Evolutionary conservation across 2,888 invertebrate genomes (phyloP), one percentile per base, ranked within the genome.

Genomic region (Macrophya annulata): DNA sequence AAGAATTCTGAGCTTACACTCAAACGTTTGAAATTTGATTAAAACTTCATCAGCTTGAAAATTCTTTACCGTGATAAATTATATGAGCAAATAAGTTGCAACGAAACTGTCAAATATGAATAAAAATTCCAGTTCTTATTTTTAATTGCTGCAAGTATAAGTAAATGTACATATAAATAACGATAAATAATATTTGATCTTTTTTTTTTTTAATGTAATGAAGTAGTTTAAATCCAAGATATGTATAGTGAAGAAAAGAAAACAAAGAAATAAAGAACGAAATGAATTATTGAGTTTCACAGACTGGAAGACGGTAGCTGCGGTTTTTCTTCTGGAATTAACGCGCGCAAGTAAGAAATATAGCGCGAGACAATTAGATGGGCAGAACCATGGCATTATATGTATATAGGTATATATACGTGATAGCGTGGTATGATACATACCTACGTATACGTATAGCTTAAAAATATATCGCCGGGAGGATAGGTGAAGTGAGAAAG

Each of bases 331-430:
- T 51, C 72, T 45, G 43, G 45, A 74, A 74, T 77, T 55, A 77
- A 77, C 77, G n/a, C 31, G 72, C n/a, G 48, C 43, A 81, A 62
- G 43, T 62, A 62, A 81, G 81, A 81, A 62, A 81, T 81, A 81
- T 81, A 59, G 62, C 81, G 40, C 31, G 59, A 40, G 81, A 81
- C 59, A 59, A 81, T 81, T 62, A 31, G 45, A 55, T 77, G 77
- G 77, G 77, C 77, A 77, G 77, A 68, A 68, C 68, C 68, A 4
- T 15, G 25, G 21, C 62, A n/a, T n/a, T n/a, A n/a, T n/a, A n/a
- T n/a, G n/a, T n/a, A n/a, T n/a, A n/a, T n/a, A n/a, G n/a, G n/a
- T n/a, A n/a, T n/a, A n/a, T n/a, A n/a, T n/a, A n/a, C n/a, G n/a
- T n/a, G n/a, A n/a, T n/a, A n/a, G n/a, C n/a, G n/a, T n/a, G n/a